Base-by-base conservation (phyloP, 2,797 vertebrate species). In the Nannoperca obscura region DNA sequence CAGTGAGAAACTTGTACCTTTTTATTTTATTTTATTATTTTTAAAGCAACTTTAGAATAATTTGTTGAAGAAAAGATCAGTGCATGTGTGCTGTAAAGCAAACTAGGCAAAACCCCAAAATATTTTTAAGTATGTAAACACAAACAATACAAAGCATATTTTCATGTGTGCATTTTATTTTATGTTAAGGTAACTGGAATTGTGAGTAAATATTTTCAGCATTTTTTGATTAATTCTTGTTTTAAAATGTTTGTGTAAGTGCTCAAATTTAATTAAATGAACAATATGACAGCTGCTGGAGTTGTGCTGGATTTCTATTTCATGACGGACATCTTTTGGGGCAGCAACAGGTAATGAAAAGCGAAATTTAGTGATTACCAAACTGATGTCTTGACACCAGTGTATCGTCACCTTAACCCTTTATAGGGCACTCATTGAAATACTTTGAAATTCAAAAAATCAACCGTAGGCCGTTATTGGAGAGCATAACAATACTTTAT, bases 251-350 rank as follows among this genome's bases (percentile, higher is more conserved):
- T 44, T 65, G 67, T 71, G 40, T 55, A 50, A 52, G 15, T 79
- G 76, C 60, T 84, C 32, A 1, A 30, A 57, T 81, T 46, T n/a
- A 49, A 87, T 75, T 49, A 22, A 22, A 71, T 44, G 11, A 71
- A 71, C 12, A 38, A 22, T 1, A 46, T 69, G n/a, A 76, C 38
- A 70, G 32, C 15, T 17, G 9, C 36, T 46, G 0, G 1, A 44
- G 17, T 70, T 59, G 14, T 52, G 7, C 5, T 50, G 20, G 2
- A 5, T 38, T 58, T 58, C 0, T 47, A 0, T 53, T 59, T 65
- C 6, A 14, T 58, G 10, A 68, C 22, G 0, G 1, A 8, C 12
- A 34, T 40, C 1, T 42, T 71, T 54, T 74, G 15, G 17, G 11
- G 27, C 24, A 66, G 44, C 22, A 54, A 36, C 24, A 27, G 38